Evolutionary conservation across 2,888 invertebrate species (phyloP), one percentile per base, ranked within the genome.

Genomic region (Zygaena filipendulae): DNA sequence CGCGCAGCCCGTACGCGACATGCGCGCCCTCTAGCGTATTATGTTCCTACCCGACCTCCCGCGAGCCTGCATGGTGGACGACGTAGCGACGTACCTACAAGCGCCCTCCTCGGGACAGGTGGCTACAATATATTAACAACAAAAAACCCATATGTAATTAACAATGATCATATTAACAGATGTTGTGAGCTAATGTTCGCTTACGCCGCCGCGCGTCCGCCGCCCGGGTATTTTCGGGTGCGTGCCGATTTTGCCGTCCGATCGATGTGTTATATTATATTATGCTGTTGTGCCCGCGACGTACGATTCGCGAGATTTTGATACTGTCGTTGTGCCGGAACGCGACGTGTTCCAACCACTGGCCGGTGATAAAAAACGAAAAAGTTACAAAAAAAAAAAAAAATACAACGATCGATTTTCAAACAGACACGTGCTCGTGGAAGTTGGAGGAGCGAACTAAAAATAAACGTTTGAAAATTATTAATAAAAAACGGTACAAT

Each of bases 81-180:
- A 92, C 90, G 92, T 92, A 81, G 91, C 92, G 80, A 91, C 92
- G 77, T 93, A 92, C 85, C 88, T 92, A 69, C 92, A 92, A 86
- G 91, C 92, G 84, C 92, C 92, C 84, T 92, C 92, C 84, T 91
- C 92, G 84, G 92, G 92, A 88, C 92, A 93, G 92, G 92, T 92
- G 86, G 84, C 71, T 75, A 77, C 69, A 71, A 67, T 69, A 54
- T 70, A 72, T 72, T 72, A 72, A 74, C 71, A 74, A 72, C 70
- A 75, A 64, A n/a, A n/a, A 34, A 70, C 74, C 72, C 70, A 79
- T 75, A 79, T 79, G 80, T 80, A 79, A 79, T 79, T 79, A 75
- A 79, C 79, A 77, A 77, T 74, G 71, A 72, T 75, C 71, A 75
- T 75, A 79, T 79, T 79, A 79, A 79, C 79, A 79, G 75, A 74